Evolutionary conservation across 2,797 vertebrate species (phyloP).

Genomic region (Diglossa cyanea): DNA sequence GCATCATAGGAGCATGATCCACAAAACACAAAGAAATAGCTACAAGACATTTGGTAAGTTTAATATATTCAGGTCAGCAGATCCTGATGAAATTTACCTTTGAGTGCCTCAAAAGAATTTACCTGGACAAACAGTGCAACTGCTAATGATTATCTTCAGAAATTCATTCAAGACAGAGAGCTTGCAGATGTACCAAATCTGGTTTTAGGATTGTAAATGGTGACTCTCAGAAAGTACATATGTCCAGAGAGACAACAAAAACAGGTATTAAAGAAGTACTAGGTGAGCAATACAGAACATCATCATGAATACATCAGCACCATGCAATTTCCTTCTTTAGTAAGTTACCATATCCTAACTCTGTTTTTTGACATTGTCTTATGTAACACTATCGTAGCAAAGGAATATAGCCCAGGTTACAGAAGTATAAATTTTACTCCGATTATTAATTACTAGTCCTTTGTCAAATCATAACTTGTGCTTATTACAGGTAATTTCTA

Average conservation of each 20-base stretch:
- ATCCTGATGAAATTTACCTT: constrained; percentile 18
- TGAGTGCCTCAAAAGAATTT: neutral
- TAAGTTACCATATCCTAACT: neutral
- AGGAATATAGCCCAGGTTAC: neutral
- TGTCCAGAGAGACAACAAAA: neutral
- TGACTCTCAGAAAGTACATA: neutral
- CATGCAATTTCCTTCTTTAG: neutral
- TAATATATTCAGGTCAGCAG: neutral
- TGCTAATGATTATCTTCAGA: neutral
- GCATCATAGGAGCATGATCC: neutral
- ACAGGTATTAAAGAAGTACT: neutral
- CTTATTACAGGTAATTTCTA: neutral
- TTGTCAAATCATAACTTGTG: neutral
- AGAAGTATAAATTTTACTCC: neutral
- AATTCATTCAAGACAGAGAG: neutral
- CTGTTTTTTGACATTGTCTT: neutral
- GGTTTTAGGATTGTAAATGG: neutral
- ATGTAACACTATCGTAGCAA: neutral
- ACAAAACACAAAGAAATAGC: neutral
- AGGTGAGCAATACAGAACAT: neutral
- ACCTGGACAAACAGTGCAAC: neutral
- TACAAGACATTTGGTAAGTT: neutral
- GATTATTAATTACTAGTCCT: neutral
- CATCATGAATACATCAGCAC: neutral
- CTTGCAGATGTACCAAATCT: neutral